Evolutionary conservation across 2,113 vertebrate species (phyloP), one percentile per base, ranked within the genome.

Genomic region (Drymodes brunneopygia): DNA sequence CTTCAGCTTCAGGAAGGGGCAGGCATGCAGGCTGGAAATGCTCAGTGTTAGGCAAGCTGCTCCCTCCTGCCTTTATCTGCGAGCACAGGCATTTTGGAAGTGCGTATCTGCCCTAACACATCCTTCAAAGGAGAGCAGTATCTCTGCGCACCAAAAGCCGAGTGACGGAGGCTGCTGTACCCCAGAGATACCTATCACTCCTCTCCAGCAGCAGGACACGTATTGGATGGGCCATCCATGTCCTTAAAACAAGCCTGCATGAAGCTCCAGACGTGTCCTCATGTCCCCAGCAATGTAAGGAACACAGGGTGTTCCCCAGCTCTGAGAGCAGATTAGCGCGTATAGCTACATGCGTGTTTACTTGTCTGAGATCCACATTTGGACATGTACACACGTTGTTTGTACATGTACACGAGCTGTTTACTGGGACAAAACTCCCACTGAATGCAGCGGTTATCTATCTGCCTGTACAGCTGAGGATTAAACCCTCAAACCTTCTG

Each of bases 41-140:
- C 25, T 24, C 12, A 1, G 33, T 3, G 1, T 29, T 8, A 47
- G 64, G 36, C 7, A 5, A 67, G 60, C 70, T 58, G 60, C 73
- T 94, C 74, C 64, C 57, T 50, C 44, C 74, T 85, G 62, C 66
- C 62, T 83, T 96, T 97, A 97, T 97, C 97, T 94, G 86, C 2
- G 40, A 84, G 84, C 65, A 14, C 95, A 97, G 81, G 79, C 95
- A 67, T 35, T 90, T 38, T 40, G 48, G 65, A 57, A 80, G 69
- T 0, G 7, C 2, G 3, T 95, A 95, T 96, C 92, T 74, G 56
- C 60, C 44, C 67, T 10, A 47, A 33, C 47, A 70, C 2, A n/a
- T 36, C 88, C 83, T 77, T 36, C 92, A 38, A 23, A 81, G 62
- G 44, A 73, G 15, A 71, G 81, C 7, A 2, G 51, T 97, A 97